Base-by-base conservation (phyloP, 2,113 vertebrate species). In the Petrocephalus microphthalmus region DNA sequence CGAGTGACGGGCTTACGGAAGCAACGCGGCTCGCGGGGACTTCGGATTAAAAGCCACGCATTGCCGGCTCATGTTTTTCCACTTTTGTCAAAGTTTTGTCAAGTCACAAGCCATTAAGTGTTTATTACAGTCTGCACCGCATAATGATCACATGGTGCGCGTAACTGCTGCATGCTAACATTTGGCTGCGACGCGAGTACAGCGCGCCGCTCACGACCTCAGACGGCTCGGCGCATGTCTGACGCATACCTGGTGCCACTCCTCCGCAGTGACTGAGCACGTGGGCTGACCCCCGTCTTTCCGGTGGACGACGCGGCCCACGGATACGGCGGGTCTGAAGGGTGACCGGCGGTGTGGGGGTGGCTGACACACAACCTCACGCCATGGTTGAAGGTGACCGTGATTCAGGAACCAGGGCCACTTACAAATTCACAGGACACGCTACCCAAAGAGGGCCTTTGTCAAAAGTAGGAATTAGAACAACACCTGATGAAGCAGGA, bases 231-330 rank as follows among this genome's bases (percentile, higher is more conserved):
- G 90, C 89, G 45, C 89, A 86, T 91, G 90, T 91, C 91, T 89
- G 91, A 56, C 89, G 91, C 64, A 45, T 85, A 60, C 85, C 53
- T 42, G 85, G 87, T 89, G 87, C 17, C 71, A 42, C 7, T 78
- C 71, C 71, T 37, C 82, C 71, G 90, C 92, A 78, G 84, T 60
- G 90, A 90, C 87, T 91, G 64, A 60, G 89, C 89, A 90, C 87
- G 86, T 49, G 89, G 88, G 87, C 89, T 89, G 87, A 87, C 90
- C 89, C 89, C 74, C 81, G 74, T 84, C 81, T 64, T 74, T 89
- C 92, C 85, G 89, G 88, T 88, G 91, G 91, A 92, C 90, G 89
- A 93, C 88, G 92, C 91, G 92, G 91, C 93, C 92, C 92, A 96
- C 94, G 95, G 95, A 54, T 17, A 54, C 15, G 47, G 47, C 7